These are phyloP conservation scores for Thalpophila matura DNA, from an alignment of 2,888 invertebrate genomes.

Conservation along the genomic window DNA sequence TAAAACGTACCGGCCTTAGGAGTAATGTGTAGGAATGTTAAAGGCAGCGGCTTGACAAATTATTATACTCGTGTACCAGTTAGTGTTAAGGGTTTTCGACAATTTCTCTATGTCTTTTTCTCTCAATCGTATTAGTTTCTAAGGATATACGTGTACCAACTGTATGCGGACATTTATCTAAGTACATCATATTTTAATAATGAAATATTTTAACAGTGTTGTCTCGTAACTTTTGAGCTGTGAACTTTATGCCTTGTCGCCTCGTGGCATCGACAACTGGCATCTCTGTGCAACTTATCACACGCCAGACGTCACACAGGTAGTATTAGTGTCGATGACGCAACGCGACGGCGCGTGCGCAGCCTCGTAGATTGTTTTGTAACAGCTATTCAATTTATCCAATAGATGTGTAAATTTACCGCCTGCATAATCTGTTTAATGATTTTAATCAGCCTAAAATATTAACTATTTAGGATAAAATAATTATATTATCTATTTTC, in stretches of 20 bases:
- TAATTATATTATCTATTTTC: constrained; percentile 82
- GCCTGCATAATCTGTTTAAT: constrained; percentile 82
- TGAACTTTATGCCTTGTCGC: not conserved
- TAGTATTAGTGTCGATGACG: constrained; percentile 31
- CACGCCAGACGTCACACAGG: constrained; percentile 12
- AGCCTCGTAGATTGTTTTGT: constrained; percentile 76
- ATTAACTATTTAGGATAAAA: constrained; percentile 75
- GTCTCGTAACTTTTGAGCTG: constrained; percentile 63
- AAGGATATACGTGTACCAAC: constrained; percentile 69
- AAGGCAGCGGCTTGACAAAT: constrained; percentile 82
- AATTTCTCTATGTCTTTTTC: constrained; percentile 87
- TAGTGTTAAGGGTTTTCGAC: constrained; percentile 85
- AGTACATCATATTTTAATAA: constrained; percentile 74
- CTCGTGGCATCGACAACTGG: constrained; percentile 53
- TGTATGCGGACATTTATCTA: constrained; percentile 58
- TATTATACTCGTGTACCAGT: constrained; percentile 81
- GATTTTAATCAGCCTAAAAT: constrained; percentile 83
- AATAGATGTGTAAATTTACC: constrained; percentile 80
- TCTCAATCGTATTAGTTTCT: constrained; percentile 86
- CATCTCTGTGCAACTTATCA: constrained; percentile 30
- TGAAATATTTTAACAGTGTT: constrained; percentile 77
- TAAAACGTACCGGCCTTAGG: constrained; percentile 89
- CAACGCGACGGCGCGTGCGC: constrained; percentile 42
- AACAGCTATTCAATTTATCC: constrained; percentile 73
- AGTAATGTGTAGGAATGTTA: constrained; percentile 83